Base-by-base conservation (phyloP, 2,797 vertebrate species). In the Spinus pinus region DNA sequence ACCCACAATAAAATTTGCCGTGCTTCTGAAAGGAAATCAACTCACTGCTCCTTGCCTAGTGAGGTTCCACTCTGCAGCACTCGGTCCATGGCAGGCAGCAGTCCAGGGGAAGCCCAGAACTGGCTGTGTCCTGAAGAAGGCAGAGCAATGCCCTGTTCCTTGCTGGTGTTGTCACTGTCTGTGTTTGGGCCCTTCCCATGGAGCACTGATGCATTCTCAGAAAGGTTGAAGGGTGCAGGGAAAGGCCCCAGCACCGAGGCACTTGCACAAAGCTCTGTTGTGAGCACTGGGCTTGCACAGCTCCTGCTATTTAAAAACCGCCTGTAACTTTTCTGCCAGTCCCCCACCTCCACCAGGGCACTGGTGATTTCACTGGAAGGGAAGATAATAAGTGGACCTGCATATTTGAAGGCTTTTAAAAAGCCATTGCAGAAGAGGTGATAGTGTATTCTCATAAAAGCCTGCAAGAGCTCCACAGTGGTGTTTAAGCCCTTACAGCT, bases 401-500 rank as follows among this genome's bases (percentile, higher is more conserved):
- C 53, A 27, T 91, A 79, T 92, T 18, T 88, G 94, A 88, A 92
- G 54, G 85, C 92, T 96, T 90, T 84, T 84, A 53, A 90, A 91
- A 75, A 86, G 56, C 37, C 83, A 41, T 72, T 53, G 61, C 82
- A 78, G 79, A 93, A 79, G 56, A 83, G 89, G 72, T 94, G 93
- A 21, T 74, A 49, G 94, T 73, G 51, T 95, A 35, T 92, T 84
- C 87, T 90, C 82, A 53, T 91, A 94, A 93, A 94, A 96, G 87
- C 75, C 89, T 86, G 77, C 66, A 91, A 53, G 65, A 95, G 88
- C 87, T 96, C 87, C 85, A 19, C 31, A 33, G 51, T 53, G 82
- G 81, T 92, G 72, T 94, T 96, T 91, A 95, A 94, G 81, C 75
- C 92, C 79, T 94, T 94, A 90, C 75, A 96, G 72, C 86, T 94